A percentile compares a stretch with the other conserved stretches of the same genome.
phyloP scores from a whole-genome alignment of 2,888 invertebrate genomes.

The Synanthedon tipuliformis region DNA sequence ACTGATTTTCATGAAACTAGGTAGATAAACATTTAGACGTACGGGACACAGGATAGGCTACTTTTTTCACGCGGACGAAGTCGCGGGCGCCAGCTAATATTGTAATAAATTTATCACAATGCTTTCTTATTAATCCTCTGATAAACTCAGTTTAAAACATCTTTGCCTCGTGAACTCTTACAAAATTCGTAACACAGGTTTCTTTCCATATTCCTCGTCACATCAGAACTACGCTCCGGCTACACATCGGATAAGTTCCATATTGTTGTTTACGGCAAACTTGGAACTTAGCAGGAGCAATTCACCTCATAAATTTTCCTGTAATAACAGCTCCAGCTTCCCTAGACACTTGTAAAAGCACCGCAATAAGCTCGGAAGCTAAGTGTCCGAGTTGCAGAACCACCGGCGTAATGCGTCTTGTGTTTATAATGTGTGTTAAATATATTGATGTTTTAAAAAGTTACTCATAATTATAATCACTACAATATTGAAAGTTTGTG shows the following conservation, averaged over 20 bases:
- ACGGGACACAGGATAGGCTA: too few species aligned
- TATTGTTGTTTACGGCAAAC: constrained; percentile 65
- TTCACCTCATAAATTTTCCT: constrained; percentile 61
- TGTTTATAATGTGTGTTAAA: not conserved
- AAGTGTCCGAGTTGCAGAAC: constrained; percentile 1
- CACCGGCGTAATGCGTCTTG: constrained; percentile 1
- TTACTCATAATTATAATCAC: not conserved
- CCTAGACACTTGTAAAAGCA: constrained; percentile 60
- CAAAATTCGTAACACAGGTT: constrained; percentile 44
- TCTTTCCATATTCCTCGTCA: constrained; percentile 43
- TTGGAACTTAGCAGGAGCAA: constrained; percentile 54
- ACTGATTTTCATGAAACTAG: too few species aligned
- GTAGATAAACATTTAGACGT: too few species aligned
- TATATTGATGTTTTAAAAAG: not conserved
- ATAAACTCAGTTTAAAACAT: not conserved
- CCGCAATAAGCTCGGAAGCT: constrained; percentile 41
- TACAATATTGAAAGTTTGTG: too few species aligned
- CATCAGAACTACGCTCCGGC: constrained; percentile 37
- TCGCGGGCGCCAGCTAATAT: not conserved
- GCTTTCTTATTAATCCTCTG: not conserved
- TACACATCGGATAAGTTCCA: constrained; percentile 56
- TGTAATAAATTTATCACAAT: constrained; percentile 13
- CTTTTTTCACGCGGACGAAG: too few species aligned
- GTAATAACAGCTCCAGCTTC: constrained; percentile 66
- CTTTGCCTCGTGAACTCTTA: constrained; percentile 19